A percentile compares a stretch with the other conserved stretches of the same genome.
phyloP scores from a whole-genome alignment of 1,140 invertebrate genomes.

The Chionoecetes opilio region DNA sequence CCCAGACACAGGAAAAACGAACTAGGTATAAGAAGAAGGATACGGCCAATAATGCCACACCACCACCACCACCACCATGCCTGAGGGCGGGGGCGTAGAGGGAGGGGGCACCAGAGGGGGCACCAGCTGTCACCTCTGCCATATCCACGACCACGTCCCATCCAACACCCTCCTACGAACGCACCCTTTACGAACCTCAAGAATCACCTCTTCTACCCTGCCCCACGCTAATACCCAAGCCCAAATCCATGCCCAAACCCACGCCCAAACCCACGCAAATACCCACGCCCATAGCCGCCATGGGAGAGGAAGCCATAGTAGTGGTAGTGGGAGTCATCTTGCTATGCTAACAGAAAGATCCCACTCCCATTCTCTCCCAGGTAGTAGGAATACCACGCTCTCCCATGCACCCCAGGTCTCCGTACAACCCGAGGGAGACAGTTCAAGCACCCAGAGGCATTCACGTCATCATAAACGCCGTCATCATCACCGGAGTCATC shows the following conservation, averaged over 20 bases:
- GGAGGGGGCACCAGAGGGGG: too few species aligned
- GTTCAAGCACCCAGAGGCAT: not conserved
- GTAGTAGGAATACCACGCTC: slow-evolving; percentile 46
- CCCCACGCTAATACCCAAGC: slow-evolving; percentile 49
- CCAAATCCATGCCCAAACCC: not conserved
- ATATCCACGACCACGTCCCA: slow-evolving; percentile 66
- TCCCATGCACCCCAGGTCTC: slow-evolving; percentile 53
- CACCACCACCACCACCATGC: slow-evolving; percentile 52
- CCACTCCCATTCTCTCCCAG: slow-evolving; percentile 53
- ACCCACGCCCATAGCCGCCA: slow-evolving; percentile 4
- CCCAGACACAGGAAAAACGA: not conserved
- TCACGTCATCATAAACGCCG: not conserved
- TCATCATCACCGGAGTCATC: slow-evolving; percentile 30
- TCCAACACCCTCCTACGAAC: slow-evolving; percentile 31
- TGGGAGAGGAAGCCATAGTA: not conserved
- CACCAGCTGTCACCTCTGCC: slow-evolving; percentile 60
- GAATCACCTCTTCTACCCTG: not conserved
- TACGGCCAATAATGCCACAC: not conserved
- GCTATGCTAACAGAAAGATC: slow-evolving; percentile 56
- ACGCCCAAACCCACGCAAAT: slow-evolving; percentile 11
- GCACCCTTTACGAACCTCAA: slow-evolving; percentile 33
- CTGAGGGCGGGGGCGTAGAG: too few species aligned
- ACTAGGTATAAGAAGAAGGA: slow-evolving; percentile 6
- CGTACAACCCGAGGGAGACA: slow-evolving; percentile 28
- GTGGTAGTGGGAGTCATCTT: slow-evolving; percentile 41